A percentile compares a stretch with the other conserved stretches of the same genome.
Conservation (phyloP, 2,113 vertebrate species). For the Rhabdomys dilectus region DNA sequence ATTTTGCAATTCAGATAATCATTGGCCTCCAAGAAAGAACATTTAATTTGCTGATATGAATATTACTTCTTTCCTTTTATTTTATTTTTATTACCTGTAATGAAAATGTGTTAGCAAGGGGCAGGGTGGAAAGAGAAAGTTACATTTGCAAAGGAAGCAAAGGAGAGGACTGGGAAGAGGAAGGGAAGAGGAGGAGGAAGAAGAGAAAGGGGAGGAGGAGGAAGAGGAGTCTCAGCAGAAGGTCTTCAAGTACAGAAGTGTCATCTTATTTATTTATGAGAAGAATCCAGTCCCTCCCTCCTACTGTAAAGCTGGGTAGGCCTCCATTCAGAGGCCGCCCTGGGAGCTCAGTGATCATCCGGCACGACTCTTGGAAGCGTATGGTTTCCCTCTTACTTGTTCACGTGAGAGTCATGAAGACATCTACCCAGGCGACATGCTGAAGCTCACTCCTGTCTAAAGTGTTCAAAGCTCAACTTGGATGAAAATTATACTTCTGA, state of each 20-base stretch:
- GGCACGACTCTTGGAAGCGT: background rate
- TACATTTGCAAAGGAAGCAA: background rate
- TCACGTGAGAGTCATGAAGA: background rate
- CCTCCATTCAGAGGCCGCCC: background rate
- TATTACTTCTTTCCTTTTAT: background rate
- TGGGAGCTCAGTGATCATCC: background rate
- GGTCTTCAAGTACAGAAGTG: background rate
- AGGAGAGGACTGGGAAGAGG: background rate
- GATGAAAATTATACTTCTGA: background rate
- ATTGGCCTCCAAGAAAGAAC: slow-evolving; percentile 16
- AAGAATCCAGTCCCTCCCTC: background rate
- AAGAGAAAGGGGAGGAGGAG: background rate
- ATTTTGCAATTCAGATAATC: background rate
- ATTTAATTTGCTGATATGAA: background rate
- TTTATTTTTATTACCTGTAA: background rate
- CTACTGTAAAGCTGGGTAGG: background rate
- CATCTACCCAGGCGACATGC: background rate
- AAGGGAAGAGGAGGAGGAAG: background rate
- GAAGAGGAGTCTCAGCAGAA: background rate
- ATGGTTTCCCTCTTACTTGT: background rate
- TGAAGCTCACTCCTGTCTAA: background rate
- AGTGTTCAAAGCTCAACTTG: background rate
- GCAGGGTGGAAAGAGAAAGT: background rate
- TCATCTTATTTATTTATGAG: background rate
- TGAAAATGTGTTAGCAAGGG: slow-evolving; percentile 12